These are phyloP conservation scores for Lemur catta DNA, from an alignment of 2,797 vertebrate species.

Conservation along the genomic window DNA sequence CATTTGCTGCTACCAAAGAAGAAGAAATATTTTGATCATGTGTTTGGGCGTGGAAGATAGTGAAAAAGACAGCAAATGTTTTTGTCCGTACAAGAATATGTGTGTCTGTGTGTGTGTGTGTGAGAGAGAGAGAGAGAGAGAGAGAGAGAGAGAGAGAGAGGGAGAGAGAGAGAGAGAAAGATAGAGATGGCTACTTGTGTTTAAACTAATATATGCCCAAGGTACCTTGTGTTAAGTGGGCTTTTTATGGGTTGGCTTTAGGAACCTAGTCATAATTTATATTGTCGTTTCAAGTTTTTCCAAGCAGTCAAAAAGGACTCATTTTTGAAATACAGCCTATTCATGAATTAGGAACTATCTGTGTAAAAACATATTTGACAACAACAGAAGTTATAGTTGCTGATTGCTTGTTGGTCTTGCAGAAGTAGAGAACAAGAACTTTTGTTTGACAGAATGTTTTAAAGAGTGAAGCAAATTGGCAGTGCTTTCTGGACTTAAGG, in stretches of 20 bases:
- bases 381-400: neutral
- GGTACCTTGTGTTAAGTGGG: neutral
- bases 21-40: neutral
- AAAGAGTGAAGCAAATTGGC: neutral
- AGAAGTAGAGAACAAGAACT: constrained; percentile 13
- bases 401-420: neutral
- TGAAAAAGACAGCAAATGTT: neutral
- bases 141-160: neutral
- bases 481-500: neutral
- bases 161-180: too few species aligned
- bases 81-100: neutral
- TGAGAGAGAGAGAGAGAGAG: too few species aligned
- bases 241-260: neutral
- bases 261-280: neutral
- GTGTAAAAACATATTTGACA: neutral
- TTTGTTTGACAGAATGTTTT: neutral
- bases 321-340: neutral
- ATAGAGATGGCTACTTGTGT: neutral
- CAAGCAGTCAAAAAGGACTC: neutral
- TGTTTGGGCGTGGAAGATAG: neutral
- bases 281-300: constrained; percentile 18
- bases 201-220: neutral
- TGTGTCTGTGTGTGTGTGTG: neutral
- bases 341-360: neutral
- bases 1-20: neutral